These are phyloP conservation scores for Diabrotica balteata DNA, from an alignment of 2,888 invertebrate genomes.

Conservation along the genomic window DNA sequence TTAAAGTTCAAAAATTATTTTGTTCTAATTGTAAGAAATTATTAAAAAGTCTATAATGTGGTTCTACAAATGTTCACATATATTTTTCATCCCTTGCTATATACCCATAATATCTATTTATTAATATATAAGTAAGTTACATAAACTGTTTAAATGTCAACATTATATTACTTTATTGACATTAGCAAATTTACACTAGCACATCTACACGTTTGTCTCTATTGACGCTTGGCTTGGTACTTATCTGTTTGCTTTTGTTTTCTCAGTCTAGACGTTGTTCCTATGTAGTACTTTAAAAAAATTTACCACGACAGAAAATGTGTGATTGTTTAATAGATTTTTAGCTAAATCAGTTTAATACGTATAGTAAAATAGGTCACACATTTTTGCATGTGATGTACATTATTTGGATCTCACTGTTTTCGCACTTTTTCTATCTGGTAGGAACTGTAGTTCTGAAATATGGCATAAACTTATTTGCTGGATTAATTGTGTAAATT, in stretches of 20 bases:
- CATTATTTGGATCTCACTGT: background rate
- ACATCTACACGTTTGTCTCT: slow-evolving; percentile 34
- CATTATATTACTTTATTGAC: slow-evolving; percentile 29
- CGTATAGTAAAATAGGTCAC: too few species aligned
- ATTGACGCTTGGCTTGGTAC: slow-evolving; percentile 40
- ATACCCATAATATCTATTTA: slow-evolving; percentile 24
- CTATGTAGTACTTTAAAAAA: background rate
- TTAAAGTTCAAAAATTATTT: too few species aligned
- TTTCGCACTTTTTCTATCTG: slow-evolving; percentile 8
- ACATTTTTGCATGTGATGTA: too few species aligned
- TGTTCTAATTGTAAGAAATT: too few species aligned
- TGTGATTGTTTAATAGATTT: too few species aligned
- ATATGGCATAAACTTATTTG: background rate
- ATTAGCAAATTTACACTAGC: slow-evolving; percentile 40
- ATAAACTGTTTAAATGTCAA: slow-evolving; percentile 29
- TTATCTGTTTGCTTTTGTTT: slow-evolving; percentile 36
- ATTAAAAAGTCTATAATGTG: slow-evolving; percentile 6
- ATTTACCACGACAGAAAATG: too few species aligned
- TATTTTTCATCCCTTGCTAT: slow-evolving; percentile 27
- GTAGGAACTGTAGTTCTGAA: slow-evolving; percentile 7
- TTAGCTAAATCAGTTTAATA: too few species aligned
- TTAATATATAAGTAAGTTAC: slow-evolving; percentile 28
- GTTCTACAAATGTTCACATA: slow-evolving; percentile 24
- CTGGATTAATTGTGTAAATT: too few species aligned
- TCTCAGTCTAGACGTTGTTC: slow-evolving; percentile 11